Evolutionary conservation across 2,888 invertebrate species (phyloP).

Genomic region (Thymelicus acteon): DNA sequence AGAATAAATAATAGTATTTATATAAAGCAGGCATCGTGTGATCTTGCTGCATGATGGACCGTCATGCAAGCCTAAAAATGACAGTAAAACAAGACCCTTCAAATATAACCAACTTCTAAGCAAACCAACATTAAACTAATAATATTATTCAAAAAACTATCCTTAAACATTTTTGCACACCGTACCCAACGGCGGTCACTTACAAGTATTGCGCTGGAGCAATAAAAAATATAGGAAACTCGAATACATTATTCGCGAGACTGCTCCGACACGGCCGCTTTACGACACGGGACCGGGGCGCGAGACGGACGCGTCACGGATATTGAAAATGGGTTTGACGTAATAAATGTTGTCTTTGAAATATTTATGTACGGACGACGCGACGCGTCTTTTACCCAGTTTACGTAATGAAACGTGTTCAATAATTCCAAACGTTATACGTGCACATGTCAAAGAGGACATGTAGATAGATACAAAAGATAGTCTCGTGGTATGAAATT

Average conservation of each 20-base stretch:
- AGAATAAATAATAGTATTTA: no score
- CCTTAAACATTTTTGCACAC: slow-evolving; percentile 5
- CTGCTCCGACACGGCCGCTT: slow-evolving; percentile 31
- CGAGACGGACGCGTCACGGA: slow-evolving; percentile 22
- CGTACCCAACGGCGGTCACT: slow-evolving; percentile 45
- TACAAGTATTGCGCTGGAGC: slow-evolving; percentile 49
- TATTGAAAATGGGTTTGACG: slow-evolving; percentile 29
- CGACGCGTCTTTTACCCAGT: not conserved
- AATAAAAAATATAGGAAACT: slow-evolving; percentile 51
- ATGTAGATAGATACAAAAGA: not conserved
- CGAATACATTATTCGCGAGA: slow-evolving; percentile 48
- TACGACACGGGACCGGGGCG: slow-evolving; percentile 31
- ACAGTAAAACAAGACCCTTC: no score
- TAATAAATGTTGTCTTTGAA: slow-evolving; percentile 31
- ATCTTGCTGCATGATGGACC: no score
- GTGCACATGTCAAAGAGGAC: not conserved
- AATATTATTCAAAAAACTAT: not conserved
- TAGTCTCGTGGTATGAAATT: not conserved
- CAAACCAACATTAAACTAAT: no score
- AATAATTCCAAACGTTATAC: not conserved
- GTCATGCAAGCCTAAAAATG: no score
- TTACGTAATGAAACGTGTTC: slow-evolving; percentile 20
- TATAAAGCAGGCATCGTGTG: no score
- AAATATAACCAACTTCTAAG: no score
- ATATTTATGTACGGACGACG: slow-evolving; percentile 22